These are phyloP conservation scores for Nephila pilipes DNA, from an alignment of 1,140 invertebrate species.

Conservation along the genomic window DNA sequence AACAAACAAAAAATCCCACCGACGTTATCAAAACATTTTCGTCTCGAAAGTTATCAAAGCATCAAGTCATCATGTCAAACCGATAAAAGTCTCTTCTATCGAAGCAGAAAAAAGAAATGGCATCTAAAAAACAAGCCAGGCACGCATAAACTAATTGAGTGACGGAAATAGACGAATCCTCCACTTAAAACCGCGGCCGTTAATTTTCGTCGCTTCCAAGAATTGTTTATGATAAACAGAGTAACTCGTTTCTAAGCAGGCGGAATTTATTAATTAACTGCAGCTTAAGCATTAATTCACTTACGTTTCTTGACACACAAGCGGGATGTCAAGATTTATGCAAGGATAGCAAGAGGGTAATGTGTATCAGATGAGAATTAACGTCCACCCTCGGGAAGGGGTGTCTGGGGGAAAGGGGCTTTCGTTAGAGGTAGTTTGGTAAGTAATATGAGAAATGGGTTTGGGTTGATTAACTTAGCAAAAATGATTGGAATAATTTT, in stretches of 20 bases:
- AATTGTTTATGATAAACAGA: constrained; percentile 58
- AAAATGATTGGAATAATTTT: no score
- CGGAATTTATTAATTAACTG: constrained; percentile 66
- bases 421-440: no score
- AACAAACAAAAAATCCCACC: background rate
- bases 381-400: constrained; percentile 15
- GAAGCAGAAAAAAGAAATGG: background rate
- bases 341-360: constrained; percentile 2
- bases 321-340: constrained; percentile 41
- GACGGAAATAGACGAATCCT: constrained; percentile 2
- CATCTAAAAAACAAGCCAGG: background rate
- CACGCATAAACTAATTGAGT: constrained; percentile 18
- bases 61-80: background rate
- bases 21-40: constrained; percentile 23
- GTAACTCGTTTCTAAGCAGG: constrained; percentile 28
- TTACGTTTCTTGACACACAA: constrained; percentile 32
- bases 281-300: constrained; percentile 59
- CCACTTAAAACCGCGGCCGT: constrained; percentile 4
- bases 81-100: background rate
- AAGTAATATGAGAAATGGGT: no score
- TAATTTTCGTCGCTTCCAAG: constrained; percentile 46
- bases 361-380: constrained; percentile 42
- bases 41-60: constrained; percentile 31
- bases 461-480: no score
- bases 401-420: no score